Evolutionary conservation across 2,888 invertebrate species (phyloP).

Genomic region (Conus canariensis): DNA sequence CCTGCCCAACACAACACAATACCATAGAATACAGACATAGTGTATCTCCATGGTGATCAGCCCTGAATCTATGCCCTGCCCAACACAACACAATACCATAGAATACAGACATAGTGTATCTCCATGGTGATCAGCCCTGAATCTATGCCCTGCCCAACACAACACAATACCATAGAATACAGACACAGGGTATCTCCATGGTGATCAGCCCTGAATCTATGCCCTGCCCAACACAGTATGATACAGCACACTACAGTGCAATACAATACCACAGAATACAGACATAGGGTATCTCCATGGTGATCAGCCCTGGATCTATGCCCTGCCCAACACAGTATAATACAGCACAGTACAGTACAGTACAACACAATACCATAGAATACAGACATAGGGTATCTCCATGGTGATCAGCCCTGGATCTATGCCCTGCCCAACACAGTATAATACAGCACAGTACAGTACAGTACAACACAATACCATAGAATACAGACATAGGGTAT

Average conservation of each 20-base stretch:
- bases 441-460: no score
- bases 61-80: slow-evolving; percentile 50
- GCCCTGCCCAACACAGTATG: not conserved
- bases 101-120: not conserved
- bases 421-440: slow-evolving; percentile 51
- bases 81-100: slow-evolving; percentile 6
- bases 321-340: slow-evolving; percentile 47
- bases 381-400: no score
- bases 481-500: not conserved
- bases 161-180: no score
- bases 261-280: no score
- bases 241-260: no score
- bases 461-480: no score
- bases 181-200: no score
- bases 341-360: no score
- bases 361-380: no score
- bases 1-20: not conserved
- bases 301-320: slow-evolving; percentile 41
- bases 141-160: slow-evolving; percentile 23
- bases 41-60: no score
- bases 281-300: no score
- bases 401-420: slow-evolving; percentile 21
- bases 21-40: no score
- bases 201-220: not conserved
- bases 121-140: not conserved